A percentile compares a stretch with the other conserved stretches of the same genome.
Conservation (phyloP, 2,888 invertebrate genomes). For the Luperina testacea region DNA sequence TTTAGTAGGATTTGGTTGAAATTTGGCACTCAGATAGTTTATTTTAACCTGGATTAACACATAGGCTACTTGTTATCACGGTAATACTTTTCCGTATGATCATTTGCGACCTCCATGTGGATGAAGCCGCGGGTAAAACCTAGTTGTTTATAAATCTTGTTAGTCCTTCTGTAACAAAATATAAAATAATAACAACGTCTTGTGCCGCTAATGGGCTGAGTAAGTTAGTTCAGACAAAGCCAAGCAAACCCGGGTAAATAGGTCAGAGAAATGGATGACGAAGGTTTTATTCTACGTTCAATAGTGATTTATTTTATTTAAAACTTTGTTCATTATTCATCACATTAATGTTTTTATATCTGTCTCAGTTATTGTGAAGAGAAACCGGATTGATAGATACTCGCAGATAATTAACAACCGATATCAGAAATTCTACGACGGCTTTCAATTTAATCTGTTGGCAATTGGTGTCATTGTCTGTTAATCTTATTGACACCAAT, state of each 20-base stretch:
- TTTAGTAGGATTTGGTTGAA: too few relatives aligned
- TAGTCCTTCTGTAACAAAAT: not conserved
- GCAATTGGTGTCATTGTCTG: not conserved
- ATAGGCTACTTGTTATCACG: not conserved
- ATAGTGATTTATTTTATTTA: slow-evolving; percentile 13
- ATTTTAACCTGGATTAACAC: not conserved
- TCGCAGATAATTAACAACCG: not conserved
- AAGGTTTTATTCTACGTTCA: slow-evolving; percentile 10
- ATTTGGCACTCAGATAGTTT: not conserved
- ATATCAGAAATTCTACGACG: not conserved
- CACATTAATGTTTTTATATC: too few relatives aligned
- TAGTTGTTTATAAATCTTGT: not conserved
- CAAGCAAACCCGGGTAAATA: slow-evolving; percentile 19
- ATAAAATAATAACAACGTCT: slow-evolving; percentile 20
- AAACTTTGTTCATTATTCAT: slow-evolving; percentile 21
- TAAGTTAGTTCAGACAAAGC: slow-evolving; percentile 27
- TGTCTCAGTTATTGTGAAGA: not conserved
- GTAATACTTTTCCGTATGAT: not conserved
- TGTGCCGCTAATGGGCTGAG: slow-evolving; percentile 47
- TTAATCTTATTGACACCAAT: not conserved
- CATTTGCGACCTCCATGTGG: not conserved
- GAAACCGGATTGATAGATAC: not conserved
- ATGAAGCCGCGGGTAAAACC: not conserved
- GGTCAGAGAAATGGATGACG: slow-evolving; percentile 19
- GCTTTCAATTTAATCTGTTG: not conserved